phyloP scores from a whole-genome alignment of 2,888 invertebrate genomes.

The Seira ritae region DNA sequence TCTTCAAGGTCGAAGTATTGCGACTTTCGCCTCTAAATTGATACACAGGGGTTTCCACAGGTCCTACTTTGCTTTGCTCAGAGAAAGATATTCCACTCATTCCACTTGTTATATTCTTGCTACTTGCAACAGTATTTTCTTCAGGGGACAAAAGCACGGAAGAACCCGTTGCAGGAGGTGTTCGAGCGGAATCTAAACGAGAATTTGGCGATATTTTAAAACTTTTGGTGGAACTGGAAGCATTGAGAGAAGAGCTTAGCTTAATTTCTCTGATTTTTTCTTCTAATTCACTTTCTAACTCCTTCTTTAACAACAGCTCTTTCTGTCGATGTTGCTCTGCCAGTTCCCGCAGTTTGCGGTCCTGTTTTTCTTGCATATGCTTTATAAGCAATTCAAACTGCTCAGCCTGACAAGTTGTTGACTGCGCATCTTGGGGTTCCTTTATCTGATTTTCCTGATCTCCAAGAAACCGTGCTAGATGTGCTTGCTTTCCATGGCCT shows the following conservation, averaged over 20 bases:
- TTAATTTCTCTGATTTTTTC: conserved; percentile 76
- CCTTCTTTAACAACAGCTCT: conserved; percentile 80
- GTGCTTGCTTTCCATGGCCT: conserved; percentile 55
- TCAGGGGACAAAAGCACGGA: not conserved
- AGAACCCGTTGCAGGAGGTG: not conserved
- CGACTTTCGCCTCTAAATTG: conserved; percentile 25
- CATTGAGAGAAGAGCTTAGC: conserved; percentile 28
- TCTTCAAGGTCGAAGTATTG: not conserved
- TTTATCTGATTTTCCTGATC: conserved; percentile 31
- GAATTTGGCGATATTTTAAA: conserved; percentile 46
- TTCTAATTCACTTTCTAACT: conserved; percentile 83
- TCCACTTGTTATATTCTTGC: conserved; percentile 17
- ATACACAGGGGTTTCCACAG: not conserved
- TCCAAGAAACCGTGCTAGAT: conserved; percentile 63
- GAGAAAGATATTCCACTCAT: conserved; percentile 22
- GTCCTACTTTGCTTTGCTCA: not conserved
- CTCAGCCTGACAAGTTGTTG: not conserved
- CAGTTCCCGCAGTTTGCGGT: conserved; percentile 80
- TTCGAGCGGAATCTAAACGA: conserved; percentile 15
- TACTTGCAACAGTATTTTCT: conserved; percentile 25
- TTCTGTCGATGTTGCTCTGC: conserved; percentile 82
- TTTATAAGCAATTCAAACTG: conserved; percentile 39
- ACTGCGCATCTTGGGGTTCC: not conserved
- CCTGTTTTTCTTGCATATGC: conserved; percentile 79
- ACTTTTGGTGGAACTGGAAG: conserved; percentile 24